Evolutionary conservation across 2,888 invertebrate species (phyloP).

Genomic region (Lapara coniferarum): DNA sequence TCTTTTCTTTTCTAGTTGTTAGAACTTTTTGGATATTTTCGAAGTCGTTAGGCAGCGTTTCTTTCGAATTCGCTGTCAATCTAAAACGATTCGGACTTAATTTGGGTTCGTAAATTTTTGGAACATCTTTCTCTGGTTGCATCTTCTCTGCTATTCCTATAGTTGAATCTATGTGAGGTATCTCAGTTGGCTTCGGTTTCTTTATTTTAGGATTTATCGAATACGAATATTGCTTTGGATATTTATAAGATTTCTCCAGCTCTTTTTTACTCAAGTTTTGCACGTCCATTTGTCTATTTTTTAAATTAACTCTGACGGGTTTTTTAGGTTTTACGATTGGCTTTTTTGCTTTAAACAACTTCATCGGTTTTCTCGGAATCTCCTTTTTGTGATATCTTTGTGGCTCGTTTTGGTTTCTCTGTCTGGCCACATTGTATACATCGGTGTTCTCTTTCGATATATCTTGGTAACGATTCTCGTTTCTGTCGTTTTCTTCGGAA

Average conservation of each 20-base stretch:
- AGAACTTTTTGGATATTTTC: conserved; percentile 21
- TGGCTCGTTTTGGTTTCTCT: background rate
- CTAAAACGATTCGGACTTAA: background rate
- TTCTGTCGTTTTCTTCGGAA: conserved; percentile 44
- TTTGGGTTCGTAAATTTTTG: background rate
- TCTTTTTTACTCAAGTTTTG: background rate
- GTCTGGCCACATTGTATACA: conserved; percentile 18
- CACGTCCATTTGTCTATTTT: background rate
- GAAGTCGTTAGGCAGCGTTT: background rate
- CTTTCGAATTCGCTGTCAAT: background rate
- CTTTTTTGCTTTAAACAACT: conserved; percentile 2
- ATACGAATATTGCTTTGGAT: background rate
- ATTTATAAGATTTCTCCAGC: background rate
- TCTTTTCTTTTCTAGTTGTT: conserved; percentile 38
- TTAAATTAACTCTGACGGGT: conserved; percentile 1
- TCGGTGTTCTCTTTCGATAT: conserved; percentile 29
- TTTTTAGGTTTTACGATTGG: background rate
- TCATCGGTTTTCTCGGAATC: background rate
- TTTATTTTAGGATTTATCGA: background rate
- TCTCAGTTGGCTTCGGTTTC: background rate
- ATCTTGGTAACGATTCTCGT: conserved; percentile 28
- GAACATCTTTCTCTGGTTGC: background rate
- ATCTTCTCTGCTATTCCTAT: conserved; percentile 8
- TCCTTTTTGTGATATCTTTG: background rate
- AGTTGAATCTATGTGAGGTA: conserved; percentile 6